phyloP scores from a whole-genome alignment of 2,888 invertebrate genomes.

The Xylophagus ater region DNA sequence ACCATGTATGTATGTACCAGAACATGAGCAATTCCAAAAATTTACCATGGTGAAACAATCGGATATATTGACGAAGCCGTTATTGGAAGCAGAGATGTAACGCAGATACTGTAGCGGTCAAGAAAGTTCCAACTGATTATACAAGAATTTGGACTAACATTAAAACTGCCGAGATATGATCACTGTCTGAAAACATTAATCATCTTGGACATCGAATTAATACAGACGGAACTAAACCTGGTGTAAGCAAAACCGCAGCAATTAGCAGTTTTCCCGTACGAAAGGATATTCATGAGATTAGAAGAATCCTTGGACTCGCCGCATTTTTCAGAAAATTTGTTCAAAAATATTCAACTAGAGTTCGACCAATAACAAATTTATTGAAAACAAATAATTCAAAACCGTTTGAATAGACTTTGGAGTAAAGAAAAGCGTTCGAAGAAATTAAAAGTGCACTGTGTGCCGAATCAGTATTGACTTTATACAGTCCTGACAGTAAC shows the following conservation, averaged over 20 bases:
- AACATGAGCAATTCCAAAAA: slow-evolving; percentile 22
- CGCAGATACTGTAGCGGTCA: no score
- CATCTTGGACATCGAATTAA: no score
- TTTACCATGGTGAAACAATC: slow-evolving; percentile 16
- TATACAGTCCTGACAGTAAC: neutral
- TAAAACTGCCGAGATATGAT: no score
- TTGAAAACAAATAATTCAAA: neutral
- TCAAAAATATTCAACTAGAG: slow-evolving; percentile 6
- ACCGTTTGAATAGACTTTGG: neutral
- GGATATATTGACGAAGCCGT: slow-evolving; percentile 23
- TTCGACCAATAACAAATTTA: slow-evolving; percentile 7
- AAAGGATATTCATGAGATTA: slow-evolving; percentile 10
- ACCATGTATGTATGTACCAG: slow-evolving; percentile 30
- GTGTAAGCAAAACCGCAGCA: slow-evolving; percentile 4
- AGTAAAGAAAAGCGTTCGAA: neutral
- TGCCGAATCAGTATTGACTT: neutral
- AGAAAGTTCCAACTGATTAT: no score
- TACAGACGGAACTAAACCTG: slow-evolving; percentile 2
- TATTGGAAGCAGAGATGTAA: slow-evolving; percentile 17
- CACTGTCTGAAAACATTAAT: no score
- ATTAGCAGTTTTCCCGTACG: slow-evolving; percentile 8
- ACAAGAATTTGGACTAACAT: no score
- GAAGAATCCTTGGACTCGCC: slow-evolving; percentile 11
- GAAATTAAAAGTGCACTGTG: neutral
- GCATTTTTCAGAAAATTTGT: slow-evolving; percentile 13